A percentile compares a stretch with the other conserved stretches of the same genome.
Evolutionary conservation across 2,113 vertebrate species (phyloP).

Genomic region (Callithrix jacchus): DNA sequence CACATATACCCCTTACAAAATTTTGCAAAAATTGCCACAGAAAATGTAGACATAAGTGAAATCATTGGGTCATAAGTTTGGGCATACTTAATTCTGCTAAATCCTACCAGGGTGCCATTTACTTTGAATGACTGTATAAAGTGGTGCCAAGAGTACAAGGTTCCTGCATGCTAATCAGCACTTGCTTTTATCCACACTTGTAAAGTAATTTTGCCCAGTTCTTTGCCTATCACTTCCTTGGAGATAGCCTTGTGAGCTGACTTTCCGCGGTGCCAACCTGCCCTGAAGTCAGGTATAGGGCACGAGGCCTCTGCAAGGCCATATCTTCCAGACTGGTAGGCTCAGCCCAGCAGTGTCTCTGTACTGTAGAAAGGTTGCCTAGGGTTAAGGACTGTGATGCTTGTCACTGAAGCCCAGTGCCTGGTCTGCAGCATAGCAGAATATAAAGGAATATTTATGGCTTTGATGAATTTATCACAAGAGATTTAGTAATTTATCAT

Average conservation of each 20-base stretch:
- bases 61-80: not conserved
- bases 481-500: not conserved
- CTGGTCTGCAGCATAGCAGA: not conserved
- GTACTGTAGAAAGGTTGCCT: accelerated
- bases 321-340: not conserved
- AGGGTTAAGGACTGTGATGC: not conserved
- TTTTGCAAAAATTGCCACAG: not conserved
- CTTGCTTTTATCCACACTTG: not conserved
- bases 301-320: not conserved
- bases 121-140: not conserved
- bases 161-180: accelerated
- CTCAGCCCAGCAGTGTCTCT: not conserved
- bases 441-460: not conserved
- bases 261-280: not conserved
- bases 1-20: not conserved
- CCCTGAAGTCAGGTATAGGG: not conserved
- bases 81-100: not conserved
- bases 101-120: not conserved
- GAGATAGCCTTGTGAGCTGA: not conserved
- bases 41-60: not conserved
- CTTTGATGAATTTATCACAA: not conserved
- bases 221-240: not conserved
- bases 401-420: not conserved
- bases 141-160: accelerated
- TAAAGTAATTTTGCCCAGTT: not conserved